phyloP scores from a whole-genome alignment of 1,140 invertebrate genomes.

The Wasmannia auropunctata region DNA sequence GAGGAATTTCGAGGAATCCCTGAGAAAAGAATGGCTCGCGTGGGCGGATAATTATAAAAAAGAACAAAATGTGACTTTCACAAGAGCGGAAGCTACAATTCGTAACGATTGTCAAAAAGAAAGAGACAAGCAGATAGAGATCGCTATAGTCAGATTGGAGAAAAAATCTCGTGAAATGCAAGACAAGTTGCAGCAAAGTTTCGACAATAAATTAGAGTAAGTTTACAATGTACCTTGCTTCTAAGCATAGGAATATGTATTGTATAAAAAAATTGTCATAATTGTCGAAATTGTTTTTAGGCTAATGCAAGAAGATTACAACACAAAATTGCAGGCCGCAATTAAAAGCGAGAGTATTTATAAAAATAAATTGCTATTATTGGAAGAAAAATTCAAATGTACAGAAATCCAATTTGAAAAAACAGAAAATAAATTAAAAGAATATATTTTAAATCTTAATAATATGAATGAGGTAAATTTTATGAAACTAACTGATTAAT shows the following conservation, averaged over 20 bases:
- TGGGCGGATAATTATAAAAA: slow-evolving; percentile 87
- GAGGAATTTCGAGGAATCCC: slow-evolving; percentile 85
- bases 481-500: neutral
- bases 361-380: slow-evolving; percentile 86
- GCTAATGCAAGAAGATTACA: slow-evolving; percentile 90
- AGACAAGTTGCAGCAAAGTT: slow-evolving; percentile 85
- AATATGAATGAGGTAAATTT: slow-evolving; percentile 85
- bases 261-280: slow-evolving; percentile 24
- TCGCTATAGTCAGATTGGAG: slow-evolving; percentile 88
- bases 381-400: slow-evolving; percentile 86
- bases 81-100: slow-evolving; percentile 87
- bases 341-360: slow-evolving; percentile 85
- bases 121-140: slow-evolving; percentile 89
- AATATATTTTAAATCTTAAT: slow-evolving; percentile 80
- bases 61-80: slow-evolving; percentile 85
- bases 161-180: slow-evolving; percentile 85
- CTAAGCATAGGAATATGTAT: neutral
- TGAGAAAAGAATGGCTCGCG: slow-evolving; percentile 86
- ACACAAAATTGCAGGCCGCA: slow-evolving; percentile 88
- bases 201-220: slow-evolving; percentile 87
- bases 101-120: slow-evolving; percentile 87
- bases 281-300: slow-evolving; percentile 80
- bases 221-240: neutral
- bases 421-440: slow-evolving; percentile 80
- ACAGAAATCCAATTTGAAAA: slow-evolving; percentile 83